Base-by-base conservation (phyloP, 1,140 invertebrate genomes). In the Leguminivora glycinivorella region DNA sequence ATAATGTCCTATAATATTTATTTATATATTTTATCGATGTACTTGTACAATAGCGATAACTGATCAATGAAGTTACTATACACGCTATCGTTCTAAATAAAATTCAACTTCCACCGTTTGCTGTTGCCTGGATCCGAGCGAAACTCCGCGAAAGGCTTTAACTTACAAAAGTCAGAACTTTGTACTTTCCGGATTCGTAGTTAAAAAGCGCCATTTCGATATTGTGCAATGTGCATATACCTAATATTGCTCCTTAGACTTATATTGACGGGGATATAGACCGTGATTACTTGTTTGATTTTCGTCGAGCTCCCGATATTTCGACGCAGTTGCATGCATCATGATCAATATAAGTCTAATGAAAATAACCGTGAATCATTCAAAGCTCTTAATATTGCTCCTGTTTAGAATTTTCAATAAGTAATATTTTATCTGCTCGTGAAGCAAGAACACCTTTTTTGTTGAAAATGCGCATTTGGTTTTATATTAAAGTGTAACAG, bases 401-500 rank as follows among this genome's bases (percentile, higher is more conserved):
- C n/a, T n/a, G n/a, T n/a, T n/a, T n/a, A n/a, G n/a, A n/a, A n/a
- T n/a, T n/a, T n/a, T n/a, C n/a, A n/a, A n/a, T n/a, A n/a, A n/a
- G n/a, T n/a, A n/a, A n/a, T n/a, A n/a, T n/a, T n/a, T n/a, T n/a
- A n/a, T n/a, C n/a, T n/a, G n/a, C n/a, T n/a, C n/a, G n/a, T n/a
- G n/a, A n/a, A n/a, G n/a, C n/a, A n/a, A n/a, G n/a, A n/a, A n/a
- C n/a, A n/a, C n/a, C n/a, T n/a, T n/a, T n/a, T n/a, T n/a, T n/a
- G n/a, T n/a, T n/a, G n/a, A 47, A 17, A 60, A 60, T 63, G 14
- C 14, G 2, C 25, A 63, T 63, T 63, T 63, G 58, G 58, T 63
- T 63, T 34, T 63, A 63, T 63, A 63, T 63, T 63, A 63, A 63
- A 63, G 22, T 63, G 58, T 63, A 63, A 63, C 58, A 63, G 1